These are phyloP conservation scores for Orycteropus afer DNA, from an alignment of 2,113 vertebrate genomes.

Conservation along the genomic window DNA sequence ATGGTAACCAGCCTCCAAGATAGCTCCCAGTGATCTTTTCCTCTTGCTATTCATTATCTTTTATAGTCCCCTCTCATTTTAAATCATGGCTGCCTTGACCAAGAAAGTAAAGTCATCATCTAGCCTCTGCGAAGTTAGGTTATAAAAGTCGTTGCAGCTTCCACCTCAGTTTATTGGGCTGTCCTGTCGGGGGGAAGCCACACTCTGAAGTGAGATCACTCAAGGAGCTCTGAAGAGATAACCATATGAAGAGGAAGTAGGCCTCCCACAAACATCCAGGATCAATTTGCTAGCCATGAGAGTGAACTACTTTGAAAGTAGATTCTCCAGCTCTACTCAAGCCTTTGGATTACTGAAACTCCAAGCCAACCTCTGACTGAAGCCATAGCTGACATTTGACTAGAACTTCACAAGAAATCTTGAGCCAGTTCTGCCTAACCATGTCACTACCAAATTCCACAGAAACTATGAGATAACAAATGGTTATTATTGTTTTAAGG, in stretches of 20 bases:
- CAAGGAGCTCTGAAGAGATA: not conserved
- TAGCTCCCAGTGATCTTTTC: not conserved
- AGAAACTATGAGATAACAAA: not conserved
- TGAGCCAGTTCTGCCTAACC: not conserved
- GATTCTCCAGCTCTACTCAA: too few relatives aligned
- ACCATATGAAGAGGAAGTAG: not conserved
- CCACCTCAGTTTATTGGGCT: not conserved
- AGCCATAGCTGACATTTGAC: not conserved
- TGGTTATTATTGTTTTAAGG: not conserved
- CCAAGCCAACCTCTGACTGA: not conserved
- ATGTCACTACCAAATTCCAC: not conserved
- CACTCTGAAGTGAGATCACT: not conserved
- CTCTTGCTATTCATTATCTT: not conserved
- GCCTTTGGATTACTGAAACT: not conserved
- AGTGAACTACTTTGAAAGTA: not conserved
- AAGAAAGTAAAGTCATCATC: not conserved
- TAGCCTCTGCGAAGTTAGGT: not conserved
- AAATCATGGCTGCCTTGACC: not conserved
- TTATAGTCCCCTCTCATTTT: not conserved
- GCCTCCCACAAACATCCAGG: not conserved
- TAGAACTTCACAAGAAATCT: not conserved
- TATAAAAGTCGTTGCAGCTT: not conserved
- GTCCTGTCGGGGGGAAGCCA: not conserved
- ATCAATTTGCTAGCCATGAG: not conserved
- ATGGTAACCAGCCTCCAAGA: not conserved